A percentile compares a stretch with the other conserved stretches of the same genome.
Evolutionary conservation across 2,797 vertebrate genomes (phyloP).

Genomic region (Myotis planiceps): DNA sequence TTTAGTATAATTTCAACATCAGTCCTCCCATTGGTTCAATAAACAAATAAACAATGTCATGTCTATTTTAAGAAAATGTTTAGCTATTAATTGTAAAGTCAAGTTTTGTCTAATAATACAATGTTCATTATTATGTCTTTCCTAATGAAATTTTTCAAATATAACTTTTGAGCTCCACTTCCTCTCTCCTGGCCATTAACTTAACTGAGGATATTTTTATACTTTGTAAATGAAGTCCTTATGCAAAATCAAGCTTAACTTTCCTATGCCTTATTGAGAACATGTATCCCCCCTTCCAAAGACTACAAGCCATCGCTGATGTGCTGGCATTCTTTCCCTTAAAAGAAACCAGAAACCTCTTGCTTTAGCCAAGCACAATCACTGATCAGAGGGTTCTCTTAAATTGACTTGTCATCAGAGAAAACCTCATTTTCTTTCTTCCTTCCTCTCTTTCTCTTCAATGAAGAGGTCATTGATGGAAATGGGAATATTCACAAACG

Average conservation of each 20-base stretch:
- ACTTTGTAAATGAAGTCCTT: constrained; percentile 52
- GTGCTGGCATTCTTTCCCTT: constrained; percentile 41
- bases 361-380: constrained; percentile 57
- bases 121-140: constrained; percentile 19
- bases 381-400: constrained; percentile 71
- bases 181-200: constrained; percentile 7
- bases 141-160: constrained; percentile 40
- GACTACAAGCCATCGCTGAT: constrained; percentile 54
- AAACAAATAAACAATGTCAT: background rate
- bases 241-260: constrained; percentile 11
- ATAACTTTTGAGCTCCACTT: constrained; percentile 41
- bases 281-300: constrained; percentile 60
- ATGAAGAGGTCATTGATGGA: constrained; percentile 68
- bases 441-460: constrained; percentile 65
- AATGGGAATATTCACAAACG: constrained; percentile 63
- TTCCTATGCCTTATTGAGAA: constrained; percentile 4
- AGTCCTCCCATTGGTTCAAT: background rate
- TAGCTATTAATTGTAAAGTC: background rate
- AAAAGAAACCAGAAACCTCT: constrained; percentile 75
- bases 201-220: constrained; percentile 44
- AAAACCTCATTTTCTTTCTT: constrained; percentile 77
- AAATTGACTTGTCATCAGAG: constrained; percentile 81
- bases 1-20: background rate
- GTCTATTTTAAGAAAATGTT: background rate
- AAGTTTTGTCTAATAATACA: constrained; percentile 23